Conservation (phyloP, 2,888 invertebrate species). For the Microplitis deprimator region DNA sequence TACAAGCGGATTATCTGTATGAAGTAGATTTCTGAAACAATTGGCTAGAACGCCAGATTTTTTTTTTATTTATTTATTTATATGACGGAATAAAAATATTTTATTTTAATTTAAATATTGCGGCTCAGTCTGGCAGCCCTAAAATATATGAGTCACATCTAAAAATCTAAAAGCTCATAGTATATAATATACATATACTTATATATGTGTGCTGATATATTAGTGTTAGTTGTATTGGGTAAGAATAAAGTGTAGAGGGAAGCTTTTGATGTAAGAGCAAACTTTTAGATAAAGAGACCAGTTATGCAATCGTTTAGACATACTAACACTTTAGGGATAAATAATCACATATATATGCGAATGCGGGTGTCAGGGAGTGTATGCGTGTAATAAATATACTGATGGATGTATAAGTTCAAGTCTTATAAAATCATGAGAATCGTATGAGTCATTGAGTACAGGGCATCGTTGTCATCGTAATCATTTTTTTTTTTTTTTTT, state of each 20-base stretch:
- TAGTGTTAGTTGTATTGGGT: not conserved
- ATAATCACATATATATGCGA: not conserved
- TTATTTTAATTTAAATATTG: not conserved
- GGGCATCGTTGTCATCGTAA: constrained; percentile 1
- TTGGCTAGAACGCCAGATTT: not conserved
- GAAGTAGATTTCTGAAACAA: no score
- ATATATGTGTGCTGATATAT: not conserved
- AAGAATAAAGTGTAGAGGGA: not conserved
- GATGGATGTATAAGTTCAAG: not conserved
- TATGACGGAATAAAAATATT: not conserved
- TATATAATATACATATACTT: no score
- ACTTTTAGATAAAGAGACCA: not conserved
- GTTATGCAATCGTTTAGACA: not conserved
- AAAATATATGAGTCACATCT: constrained; percentile 28
- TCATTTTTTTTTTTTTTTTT: not conserved
- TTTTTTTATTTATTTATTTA: not conserved
- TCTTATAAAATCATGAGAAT: not conserved
- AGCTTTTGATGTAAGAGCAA: not conserved
- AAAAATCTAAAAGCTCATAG: constrained; percentile 16
- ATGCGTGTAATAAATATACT: not conserved
- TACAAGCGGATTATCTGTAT: no score
- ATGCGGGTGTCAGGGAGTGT: not conserved
- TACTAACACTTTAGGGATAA: not conserved
- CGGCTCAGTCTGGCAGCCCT: constrained; percentile 20
- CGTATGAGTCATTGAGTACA: not conserved